Percentiles rank a stretch among this genome's conserved stretches.
Conservation (phyloP, 2,113 vertebrate genomes). For the Lagopus muta region DNA sequence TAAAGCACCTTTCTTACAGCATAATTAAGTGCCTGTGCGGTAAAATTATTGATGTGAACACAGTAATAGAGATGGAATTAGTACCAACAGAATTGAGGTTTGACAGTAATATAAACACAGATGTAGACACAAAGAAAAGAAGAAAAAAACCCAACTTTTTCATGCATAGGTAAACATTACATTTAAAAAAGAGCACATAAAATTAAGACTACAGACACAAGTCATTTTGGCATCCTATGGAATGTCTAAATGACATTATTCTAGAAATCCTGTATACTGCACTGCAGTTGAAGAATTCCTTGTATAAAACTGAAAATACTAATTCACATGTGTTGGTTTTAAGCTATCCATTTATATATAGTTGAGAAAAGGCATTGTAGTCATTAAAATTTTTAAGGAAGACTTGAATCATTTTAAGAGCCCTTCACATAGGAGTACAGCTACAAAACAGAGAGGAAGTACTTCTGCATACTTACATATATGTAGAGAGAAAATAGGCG, state of each 20-base stretch:
- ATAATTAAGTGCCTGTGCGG: constrained; percentile 10
- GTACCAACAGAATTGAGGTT: not conserved
- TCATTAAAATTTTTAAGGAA: not conserved
- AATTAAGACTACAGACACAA: not conserved
- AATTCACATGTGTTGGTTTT: not conserved
- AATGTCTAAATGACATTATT: not conserved
- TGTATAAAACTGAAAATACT: not conserved
- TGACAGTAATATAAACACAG: not conserved
- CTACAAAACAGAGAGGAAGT: not conserved
- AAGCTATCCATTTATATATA: not conserved
- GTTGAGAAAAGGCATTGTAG: not conserved
- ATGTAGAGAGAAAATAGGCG: not conserved
- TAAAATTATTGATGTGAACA: constrained; percentile 26
- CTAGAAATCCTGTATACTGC: not conserved
- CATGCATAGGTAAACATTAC: not conserved
- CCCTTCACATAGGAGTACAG: not conserved
- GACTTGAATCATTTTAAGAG: not conserved
- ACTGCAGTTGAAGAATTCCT: not conserved
- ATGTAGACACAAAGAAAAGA: not conserved
- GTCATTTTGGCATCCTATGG: not conserved
- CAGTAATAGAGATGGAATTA: not conserved
- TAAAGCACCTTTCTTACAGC: not conserved
- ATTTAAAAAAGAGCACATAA: not conserved
- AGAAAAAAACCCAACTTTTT: not conserved
- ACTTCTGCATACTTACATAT: not conserved